Base-by-base conservation (phyloP, 2,888 invertebrate species). In the Hydriomena furcata region DNA sequence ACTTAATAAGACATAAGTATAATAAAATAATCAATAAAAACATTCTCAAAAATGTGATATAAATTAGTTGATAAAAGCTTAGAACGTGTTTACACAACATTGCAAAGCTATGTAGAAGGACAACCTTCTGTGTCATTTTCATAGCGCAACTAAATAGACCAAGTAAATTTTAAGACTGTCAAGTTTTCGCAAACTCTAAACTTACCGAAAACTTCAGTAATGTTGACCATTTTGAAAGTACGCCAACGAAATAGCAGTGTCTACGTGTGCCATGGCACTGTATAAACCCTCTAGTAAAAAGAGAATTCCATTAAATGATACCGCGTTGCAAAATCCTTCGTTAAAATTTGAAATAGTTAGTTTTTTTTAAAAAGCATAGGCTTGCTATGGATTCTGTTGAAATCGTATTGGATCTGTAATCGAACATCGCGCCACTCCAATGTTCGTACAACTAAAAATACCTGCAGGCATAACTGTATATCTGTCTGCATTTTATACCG, bases 391-490 rank as follows among this genome's bases (percentile, higher is more conserved):
- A 42, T 25, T 34, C 20, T 34, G 7, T 10, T 34, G 20, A 27
- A 34, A 10, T 32, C 35, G 21, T 35, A 27, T 25, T 35, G 43
- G 34, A 27, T 43, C 34, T 7, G 27, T 43, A 43, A 43, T 43
- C 35, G 25, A 43, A 43, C 43, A 43, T 20, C 43, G 34, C 21
- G 27, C 17, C 34, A 27, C 21, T 35, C 17, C 34, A 27, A 20
- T 28, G 43, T 43, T 43, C 28, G 34, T 17, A 34, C 27, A 21
- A 25, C 20, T 35, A 35, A 43, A 43, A n/a, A n/a, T n/a, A n/a
- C n/a, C n/a, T n/a, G n/a, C n/a, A n/a, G n/a, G n/a, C n/a, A n/a
- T n/a, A n/a, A n/a, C n/a, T n/a, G n/a, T n/a, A n/a, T n/a, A n/a
- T n/a, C n/a, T n/a, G n/a, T n/a, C n/a, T n/a, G n/a, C n/a, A n/a